Evolutionary conservation across 2,888 invertebrate genomes (phyloP), one percentile per base, ranked within the genome.

Genomic region (Drosophila fungiperda): DNA sequence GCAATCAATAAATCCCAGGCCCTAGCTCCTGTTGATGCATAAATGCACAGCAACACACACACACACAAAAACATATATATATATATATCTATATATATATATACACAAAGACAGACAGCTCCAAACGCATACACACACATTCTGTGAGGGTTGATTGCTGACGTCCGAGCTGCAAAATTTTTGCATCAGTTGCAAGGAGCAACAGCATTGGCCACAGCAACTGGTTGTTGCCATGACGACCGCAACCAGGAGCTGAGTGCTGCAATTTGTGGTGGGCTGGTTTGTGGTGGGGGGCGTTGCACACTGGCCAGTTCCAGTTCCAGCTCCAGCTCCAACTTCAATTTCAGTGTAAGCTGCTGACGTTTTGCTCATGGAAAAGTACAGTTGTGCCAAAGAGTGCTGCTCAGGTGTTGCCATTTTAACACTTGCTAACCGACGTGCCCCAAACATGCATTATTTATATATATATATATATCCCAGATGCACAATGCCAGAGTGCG

Each of bases 1-100:
- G 81, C 76, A 86, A 86, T 86, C 86, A 86, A 86, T 89, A 86
- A 86, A 86, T 89, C 86, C 89, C 89, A 86, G 86, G 89, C 76
- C 89, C 78, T 52, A 61, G 83, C 76, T 83, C 83, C 85, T 88
- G 88, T 82, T 88, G 80, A 86, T 83, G 88, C 87, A 83, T 88
- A 85, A 88, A 83, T 85, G 88, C 66, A 64, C 49, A 61, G 60
- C 66, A 36, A 55, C 54, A 55, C 23, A 36, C 26, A 36, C 15
- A 42, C 35, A 29, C 38, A 35, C 32, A 32, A 17, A 17, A 5
- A 35, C 8, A 54, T 0, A 35, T 2, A 35, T 35, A 35, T 11
- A 11, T 11, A 38, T 17, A 38, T 2, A 20, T 7, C 7, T 11
- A 40, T n/a, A n/a, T 40, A n/a, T 40, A 6, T n/a, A 0, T 42